Evolutionary conservation across 2,888 invertebrate genomes (phyloP).

Genomic region (Phyto melanocephala): DNA sequence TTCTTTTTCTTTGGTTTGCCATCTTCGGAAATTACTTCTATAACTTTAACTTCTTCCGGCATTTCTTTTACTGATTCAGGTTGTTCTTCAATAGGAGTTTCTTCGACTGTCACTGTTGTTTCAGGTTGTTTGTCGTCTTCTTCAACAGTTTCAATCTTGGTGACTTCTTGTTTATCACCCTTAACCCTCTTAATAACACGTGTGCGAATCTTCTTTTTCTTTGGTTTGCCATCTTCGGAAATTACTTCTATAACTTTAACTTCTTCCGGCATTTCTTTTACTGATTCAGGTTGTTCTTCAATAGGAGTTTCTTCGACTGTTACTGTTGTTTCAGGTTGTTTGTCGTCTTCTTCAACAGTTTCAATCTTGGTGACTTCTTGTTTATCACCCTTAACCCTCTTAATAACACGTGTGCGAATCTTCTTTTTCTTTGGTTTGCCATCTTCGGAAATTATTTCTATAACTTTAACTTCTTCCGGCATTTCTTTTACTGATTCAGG

Average conservation of each 20-base stretch:
- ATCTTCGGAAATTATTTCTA: slow-evolving; percentile 70
- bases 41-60: slow-evolving; percentile 68
- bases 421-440: slow-evolving; percentile 69
- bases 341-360: slow-evolving; percentile 77
- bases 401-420: slow-evolving; percentile 58
- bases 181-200: slow-evolving; percentile 71
- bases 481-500: slow-evolving; percentile 49
- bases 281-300: slow-evolving; percentile 73
- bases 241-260: slow-evolving; percentile 77
- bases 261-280: slow-evolving; percentile 65
- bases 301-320: slow-evolving; percentile 77
- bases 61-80: slow-evolving; percentile 69
- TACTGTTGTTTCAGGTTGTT: slow-evolving; percentile 73
- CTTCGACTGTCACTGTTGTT: slow-evolving; percentile 75
- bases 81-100: slow-evolving; percentile 74
- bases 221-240: slow-evolving; percentile 75
- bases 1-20: slow-evolving; percentile 73
- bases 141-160: slow-evolving; percentile 73
- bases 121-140: slow-evolving; percentile 72
- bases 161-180: slow-evolving; percentile 69
- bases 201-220: slow-evolving; percentile 75
- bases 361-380: slow-evolving; percentile 73
- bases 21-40: slow-evolving; percentile 70
- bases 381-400: slow-evolving; percentile 68
- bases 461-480: slow-evolving; percentile 65